These are phyloP conservation scores for Conistra vaccinii DNA, from an alignment of 2,888 invertebrate species.

Conservation along the genomic window DNA sequence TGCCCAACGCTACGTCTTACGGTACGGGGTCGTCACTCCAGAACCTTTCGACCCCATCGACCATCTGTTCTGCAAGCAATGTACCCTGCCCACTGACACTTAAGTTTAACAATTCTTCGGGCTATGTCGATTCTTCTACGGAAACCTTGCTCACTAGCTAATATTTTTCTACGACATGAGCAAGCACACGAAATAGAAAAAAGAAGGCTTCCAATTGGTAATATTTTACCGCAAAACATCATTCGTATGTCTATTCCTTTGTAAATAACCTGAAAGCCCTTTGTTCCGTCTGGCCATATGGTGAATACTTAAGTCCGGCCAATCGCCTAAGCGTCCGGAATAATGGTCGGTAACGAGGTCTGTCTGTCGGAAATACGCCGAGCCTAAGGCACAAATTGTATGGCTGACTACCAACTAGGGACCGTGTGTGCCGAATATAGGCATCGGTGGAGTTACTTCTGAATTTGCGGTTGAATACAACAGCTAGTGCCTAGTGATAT, in stretches of 20 bases:
- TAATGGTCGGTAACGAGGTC: constrained; percentile 37
- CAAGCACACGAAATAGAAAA: too few species aligned
- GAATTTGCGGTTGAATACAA: constrained; percentile 5
- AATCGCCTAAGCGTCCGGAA: constrained; percentile 20
- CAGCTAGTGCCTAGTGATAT: background rate
- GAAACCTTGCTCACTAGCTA: too few species aligned
- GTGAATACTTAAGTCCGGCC: background rate
- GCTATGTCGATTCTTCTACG: too few species aligned
- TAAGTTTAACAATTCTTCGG: too few species aligned
- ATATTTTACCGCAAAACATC: background rate
- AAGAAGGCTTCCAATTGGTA: too few species aligned
- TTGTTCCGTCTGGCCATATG: constrained; percentile 4
- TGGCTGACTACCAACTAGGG: background rate
- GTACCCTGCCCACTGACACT: too few species aligned
- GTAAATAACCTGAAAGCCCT: constrained; percentile 13
- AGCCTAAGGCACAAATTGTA: constrained; percentile 16
- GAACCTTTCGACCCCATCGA: too few species aligned
- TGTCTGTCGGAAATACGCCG: constrained; percentile 25
- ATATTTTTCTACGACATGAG: too few species aligned
- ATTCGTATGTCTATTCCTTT: background rate
- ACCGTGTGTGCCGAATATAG: background rate
- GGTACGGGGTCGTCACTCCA: too few species aligned
- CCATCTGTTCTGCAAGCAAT: too few species aligned
- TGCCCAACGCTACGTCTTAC: too few species aligned
- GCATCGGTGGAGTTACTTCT: background rate